A percentile compares a stretch with the other conserved stretches of the same genome.
These are phyloP conservation scores for Solea senegalensis DNA, from an alignment of 2,113 vertebrate species.

Conservation along the genomic window DNA sequence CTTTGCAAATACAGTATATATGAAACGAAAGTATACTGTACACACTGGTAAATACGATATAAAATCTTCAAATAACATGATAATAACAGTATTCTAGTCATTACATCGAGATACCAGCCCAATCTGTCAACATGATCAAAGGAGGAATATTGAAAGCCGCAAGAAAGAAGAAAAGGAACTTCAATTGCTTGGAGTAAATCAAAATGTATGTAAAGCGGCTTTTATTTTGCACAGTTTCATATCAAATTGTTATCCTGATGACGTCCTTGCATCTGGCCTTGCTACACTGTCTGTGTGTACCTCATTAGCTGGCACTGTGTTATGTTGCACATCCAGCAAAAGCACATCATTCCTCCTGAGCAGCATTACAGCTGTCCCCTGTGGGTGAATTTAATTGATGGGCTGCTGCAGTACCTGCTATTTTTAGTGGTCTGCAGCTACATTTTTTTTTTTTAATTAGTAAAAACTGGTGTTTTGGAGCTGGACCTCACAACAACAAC, in stretches of 20 bases:
- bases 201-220: not conserved
- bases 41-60: too few relatives aligned
- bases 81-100: not conserved
- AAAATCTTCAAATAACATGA: not conserved
- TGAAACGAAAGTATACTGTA: too few relatives aligned
- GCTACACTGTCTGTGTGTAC: conserved; percentile 40
- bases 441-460: conserved; percentile 68
- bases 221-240: not conserved
- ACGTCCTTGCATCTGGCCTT: conserved; percentile 57
- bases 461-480: conserved; percentile 61
- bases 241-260: conserved; percentile 12
- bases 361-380: conserved; percentile 62
- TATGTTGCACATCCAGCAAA: conserved; percentile 60
- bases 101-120: too few relatives aligned
- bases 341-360: conserved; percentile 52
- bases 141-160: too few relatives aligned
- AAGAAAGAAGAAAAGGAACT: not conserved
- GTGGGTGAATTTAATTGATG: conserved; percentile 68
- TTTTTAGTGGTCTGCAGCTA: conserved; percentile 70
- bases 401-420: conserved; percentile 60
- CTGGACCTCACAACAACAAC: conserved; percentile 52
- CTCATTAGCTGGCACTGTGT: conserved; percentile 66
- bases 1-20: too few relatives aligned
- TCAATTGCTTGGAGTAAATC: not conserved
- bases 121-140: not conserved